phyloP scores from a whole-genome alignment of 2,113 vertebrate genomes.

The Podarcis raffonei region DNA sequence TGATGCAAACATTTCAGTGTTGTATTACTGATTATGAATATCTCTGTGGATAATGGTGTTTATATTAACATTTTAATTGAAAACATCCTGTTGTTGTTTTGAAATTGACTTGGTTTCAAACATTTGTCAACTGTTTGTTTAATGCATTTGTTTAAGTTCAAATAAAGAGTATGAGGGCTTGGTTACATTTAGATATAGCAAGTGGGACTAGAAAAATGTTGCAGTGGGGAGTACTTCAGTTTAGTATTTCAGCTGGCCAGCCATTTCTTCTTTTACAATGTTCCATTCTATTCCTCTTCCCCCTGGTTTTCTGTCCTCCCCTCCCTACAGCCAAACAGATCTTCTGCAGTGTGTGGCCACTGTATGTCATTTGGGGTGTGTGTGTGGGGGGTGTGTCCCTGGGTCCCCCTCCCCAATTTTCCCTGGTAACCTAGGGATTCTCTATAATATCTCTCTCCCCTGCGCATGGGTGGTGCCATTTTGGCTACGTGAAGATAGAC shows the following conservation, averaged over 20 bases:
- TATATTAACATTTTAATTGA: conserved; percentile 47
- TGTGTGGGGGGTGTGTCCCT: too few relatives aligned
- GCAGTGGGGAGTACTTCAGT: neutral
- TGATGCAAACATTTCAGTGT: conserved; percentile 36
- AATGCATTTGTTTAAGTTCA: neutral
- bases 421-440: too few relatives aligned
- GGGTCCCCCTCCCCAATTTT: too few relatives aligned
- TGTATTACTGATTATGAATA: neutral
- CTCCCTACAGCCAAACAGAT: too few relatives aligned
- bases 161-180: neutral
- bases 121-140: neutral
- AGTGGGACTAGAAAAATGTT: neutral
- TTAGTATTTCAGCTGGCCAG: neutral
- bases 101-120: conserved; percentile 10
- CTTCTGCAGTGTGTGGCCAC: too few relatives aligned
- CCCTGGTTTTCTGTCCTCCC: neutral
- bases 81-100: conserved; percentile 18
- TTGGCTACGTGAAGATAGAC: too few relatives aligned
- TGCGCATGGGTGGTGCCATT: too few relatives aligned
- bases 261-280: too few relatives aligned
- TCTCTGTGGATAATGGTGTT: conserved; percentile 20
- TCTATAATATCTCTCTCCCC: too few relatives aligned
- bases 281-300: too few relatives aligned
- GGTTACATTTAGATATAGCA: neutral
- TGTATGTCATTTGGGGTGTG: too few relatives aligned